Evolutionary conservation across 2,113 vertebrate genomes (phyloP).

Genomic region (Pagrus major): DNA sequence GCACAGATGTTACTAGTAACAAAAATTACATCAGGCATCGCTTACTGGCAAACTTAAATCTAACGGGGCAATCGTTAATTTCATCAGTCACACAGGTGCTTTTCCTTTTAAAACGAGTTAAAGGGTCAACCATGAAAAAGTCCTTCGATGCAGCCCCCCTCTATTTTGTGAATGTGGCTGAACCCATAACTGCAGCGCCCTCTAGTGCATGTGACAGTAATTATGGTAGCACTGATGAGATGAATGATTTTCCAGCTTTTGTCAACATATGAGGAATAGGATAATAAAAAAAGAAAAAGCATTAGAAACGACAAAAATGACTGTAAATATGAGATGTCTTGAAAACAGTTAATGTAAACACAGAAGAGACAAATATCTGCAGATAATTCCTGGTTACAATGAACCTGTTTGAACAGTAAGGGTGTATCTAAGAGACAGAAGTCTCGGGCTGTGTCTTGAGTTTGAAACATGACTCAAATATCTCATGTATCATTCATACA

Average conservation of each 20-base stretch:
- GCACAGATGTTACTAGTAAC: not conserved
- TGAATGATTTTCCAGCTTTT: not conserved
- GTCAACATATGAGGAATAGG: not conserved
- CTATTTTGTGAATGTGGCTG: not conserved
- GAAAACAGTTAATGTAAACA: not conserved
- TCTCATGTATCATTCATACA: slow-evolving; percentile 62
- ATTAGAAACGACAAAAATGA: not conserved
- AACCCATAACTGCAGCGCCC: slow-evolving; percentile 17
- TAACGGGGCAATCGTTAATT: not conserved
- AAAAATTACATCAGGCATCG: not conserved
- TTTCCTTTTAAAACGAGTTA: not conserved
- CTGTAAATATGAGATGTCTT: not conserved
- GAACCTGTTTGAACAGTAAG: not conserved
- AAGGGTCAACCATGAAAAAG: not conserved
- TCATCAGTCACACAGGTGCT: not conserved
- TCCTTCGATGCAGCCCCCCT: not conserved
- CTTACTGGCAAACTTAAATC: not conserved
- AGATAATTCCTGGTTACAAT: not conserved
- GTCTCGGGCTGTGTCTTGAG: not conserved
- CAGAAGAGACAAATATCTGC: not conserved
- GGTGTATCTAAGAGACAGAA: not conserved
- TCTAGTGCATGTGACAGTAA: slow-evolving; percentile 4
- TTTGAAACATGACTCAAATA: slow-evolving; percentile 43
- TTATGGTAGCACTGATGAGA: not conserved
- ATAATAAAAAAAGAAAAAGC: not conserved